Conservation (phyloP, 1,140 invertebrate genomes). For the Caenorhabditis latens region DNA sequence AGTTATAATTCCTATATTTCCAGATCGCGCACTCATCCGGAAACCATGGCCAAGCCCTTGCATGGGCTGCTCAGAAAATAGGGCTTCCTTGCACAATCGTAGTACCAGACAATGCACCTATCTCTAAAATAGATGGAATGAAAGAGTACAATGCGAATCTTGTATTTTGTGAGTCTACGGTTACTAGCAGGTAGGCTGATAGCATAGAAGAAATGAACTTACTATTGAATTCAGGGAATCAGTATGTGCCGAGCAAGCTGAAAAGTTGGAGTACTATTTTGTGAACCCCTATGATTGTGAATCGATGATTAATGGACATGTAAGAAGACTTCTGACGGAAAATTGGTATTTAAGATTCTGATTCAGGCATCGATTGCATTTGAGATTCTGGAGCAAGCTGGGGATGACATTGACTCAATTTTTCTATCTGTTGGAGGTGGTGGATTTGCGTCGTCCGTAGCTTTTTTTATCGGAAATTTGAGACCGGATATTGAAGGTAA, state of each 20-base stretch:
- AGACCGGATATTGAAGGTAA: slow-evolving; percentile 66
- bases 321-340: slow-evolving; percentile 69
- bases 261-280: slow-evolving; percentile 64
- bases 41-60: slow-evolving; percentile 79
- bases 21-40: slow-evolving; percentile 79
- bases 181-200: slow-evolving; percentile 21
- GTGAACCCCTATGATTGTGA: slow-evolving; percentile 78
- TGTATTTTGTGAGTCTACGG: slow-evolving; percentile 71
- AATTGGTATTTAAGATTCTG: not conserved
- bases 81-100: slow-evolving; percentile 77
- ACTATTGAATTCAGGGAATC: too few relatives aligned
- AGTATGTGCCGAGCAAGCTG: slow-evolving; percentile 59
- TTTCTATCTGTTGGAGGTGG: slow-evolving; percentile 80
- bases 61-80: slow-evolving; percentile 77
- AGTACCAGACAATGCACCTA: slow-evolving; percentile 77
- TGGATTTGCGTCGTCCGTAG: slow-evolving; percentile 79
- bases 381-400: slow-evolving; percentile 76
- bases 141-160: slow-evolving; percentile 77
- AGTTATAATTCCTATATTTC: too few relatives aligned
- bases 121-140: slow-evolving; percentile 78
- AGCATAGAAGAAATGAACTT: too few relatives aligned
- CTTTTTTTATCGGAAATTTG: slow-evolving; percentile 78
- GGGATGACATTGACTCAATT: slow-evolving; percentile 79
- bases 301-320: slow-evolving; percentile 79
- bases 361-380: not conserved